These are phyloP conservation scores for Gonocerus acuteangulatus DNA, from an alignment of 2,888 invertebrate species.

Conservation along the genomic window DNA sequence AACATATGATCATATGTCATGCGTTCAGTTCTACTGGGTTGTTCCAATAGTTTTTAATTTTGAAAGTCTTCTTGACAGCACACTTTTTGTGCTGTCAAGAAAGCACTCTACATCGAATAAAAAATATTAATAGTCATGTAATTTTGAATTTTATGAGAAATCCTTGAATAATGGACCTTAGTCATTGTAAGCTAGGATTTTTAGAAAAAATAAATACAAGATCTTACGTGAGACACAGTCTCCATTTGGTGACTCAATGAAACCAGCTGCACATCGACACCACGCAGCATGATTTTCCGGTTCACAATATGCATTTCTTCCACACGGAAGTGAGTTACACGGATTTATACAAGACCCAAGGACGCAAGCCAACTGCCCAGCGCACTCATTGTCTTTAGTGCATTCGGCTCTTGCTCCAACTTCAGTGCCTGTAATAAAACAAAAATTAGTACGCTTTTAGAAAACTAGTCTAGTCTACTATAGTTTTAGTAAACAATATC, in stretches of 20 bases:
- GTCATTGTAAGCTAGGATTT: too few species aligned
- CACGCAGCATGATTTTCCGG: slow-evolving; percentile 75
- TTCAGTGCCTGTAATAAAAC: slow-evolving; percentile 43
- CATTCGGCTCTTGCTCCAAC: slow-evolving; percentile 59
- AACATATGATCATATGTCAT: too few species aligned
- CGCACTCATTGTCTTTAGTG: slow-evolving; percentile 65
- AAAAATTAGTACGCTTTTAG: neutral
- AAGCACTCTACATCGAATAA: too few species aligned
- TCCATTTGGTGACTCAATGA: slow-evolving; percentile 65
- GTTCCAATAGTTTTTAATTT: too few species aligned
- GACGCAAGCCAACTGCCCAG: slow-evolving; percentile 68
- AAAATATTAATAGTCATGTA: too few species aligned
- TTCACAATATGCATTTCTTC: slow-evolving; percentile 77
- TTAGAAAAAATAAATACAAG: too few species aligned
- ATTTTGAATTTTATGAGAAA: too few species aligned
- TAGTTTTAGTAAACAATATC: slow-evolving; percentile 39
- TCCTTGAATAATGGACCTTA: too few species aligned
- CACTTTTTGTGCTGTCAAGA: too few species aligned
- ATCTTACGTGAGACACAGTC: slow-evolving; percentile 73
- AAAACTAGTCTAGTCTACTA: neutral
- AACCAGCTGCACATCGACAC: slow-evolving; percentile 81
- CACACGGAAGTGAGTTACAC: slow-evolving; percentile 69
- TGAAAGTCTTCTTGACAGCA: too few species aligned
- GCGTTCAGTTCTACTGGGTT: too few species aligned
- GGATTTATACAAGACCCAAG: slow-evolving; percentile 74